phyloP scores from a whole-genome alignment of 1,140 invertebrate genomes.

The Leptopilina boulardi region DNA sequence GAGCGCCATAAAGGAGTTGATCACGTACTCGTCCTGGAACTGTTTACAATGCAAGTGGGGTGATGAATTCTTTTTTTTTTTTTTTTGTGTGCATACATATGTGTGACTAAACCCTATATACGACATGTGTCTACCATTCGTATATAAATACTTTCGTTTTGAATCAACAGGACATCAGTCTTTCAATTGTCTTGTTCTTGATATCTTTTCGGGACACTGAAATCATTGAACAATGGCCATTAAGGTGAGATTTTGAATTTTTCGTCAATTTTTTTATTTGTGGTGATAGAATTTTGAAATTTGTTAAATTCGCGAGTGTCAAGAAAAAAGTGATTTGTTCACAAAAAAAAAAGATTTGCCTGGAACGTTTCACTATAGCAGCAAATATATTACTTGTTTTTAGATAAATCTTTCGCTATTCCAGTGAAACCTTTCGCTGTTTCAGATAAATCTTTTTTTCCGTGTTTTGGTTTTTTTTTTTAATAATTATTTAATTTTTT shows the following conservation, averaged over 20 bases:
- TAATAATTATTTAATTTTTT: too few relatives aligned
- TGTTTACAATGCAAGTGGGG: constrained; percentile 64
- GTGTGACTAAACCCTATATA: constrained; percentile 35
- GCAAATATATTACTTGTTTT: too few relatives aligned
- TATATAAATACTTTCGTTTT: constrained; percentile 74
- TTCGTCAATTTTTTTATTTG: background rate
- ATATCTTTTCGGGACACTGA: constrained; percentile 36
- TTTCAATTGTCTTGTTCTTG: constrained; percentile 55
- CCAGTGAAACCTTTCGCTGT: too few relatives aligned
- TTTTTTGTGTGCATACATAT: constrained; percentile 35
- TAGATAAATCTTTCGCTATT: too few relatives aligned
- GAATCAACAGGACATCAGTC: constrained; percentile 67
- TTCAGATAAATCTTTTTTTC: too few relatives aligned
- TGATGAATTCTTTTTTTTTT: constrained; percentile 45
- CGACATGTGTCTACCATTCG: constrained; percentile 55
- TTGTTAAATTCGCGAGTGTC: too few relatives aligned
- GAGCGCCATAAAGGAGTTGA: constrained; percentile 45
- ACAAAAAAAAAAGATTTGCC: too few relatives aligned
- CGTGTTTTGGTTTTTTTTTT: too few relatives aligned
- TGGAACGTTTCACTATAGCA: too few relatives aligned
- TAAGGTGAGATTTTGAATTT: constrained; percentile 62
- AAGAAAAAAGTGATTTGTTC: too few relatives aligned
- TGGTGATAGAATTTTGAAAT: too few relatives aligned
- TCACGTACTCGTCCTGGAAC: constrained; percentile 66
- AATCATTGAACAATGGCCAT: constrained; percentile 60